Evolutionary conservation across 1,140 invertebrate species (phyloP), one percentile per base, ranked within the genome.

Genomic region (Holotrichia oblita): DNA sequence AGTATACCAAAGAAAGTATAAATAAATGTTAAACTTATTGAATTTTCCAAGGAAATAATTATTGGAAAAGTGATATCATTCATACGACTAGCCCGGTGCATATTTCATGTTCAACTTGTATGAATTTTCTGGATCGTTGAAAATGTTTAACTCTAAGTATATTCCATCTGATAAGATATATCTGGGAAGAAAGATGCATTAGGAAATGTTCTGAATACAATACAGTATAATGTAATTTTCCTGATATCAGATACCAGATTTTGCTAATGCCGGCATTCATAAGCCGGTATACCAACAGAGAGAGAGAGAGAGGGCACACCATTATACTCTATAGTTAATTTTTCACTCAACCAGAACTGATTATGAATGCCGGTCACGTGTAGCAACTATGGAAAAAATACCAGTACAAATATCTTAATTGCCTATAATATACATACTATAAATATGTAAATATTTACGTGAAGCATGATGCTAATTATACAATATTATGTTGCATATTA

Each of bases 401-500:
- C 75, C 75, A 76, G 75, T 76, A 76, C 75, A 76, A 76, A 76
- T 76, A 76, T 76, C 75, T 76, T 76, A 74, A 76, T 76, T 76
- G 75, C 75, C 75, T 76, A 74, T 74, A 74, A 74, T 76, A 76
- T 76, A 76, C 75, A 76, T 76, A 76, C 44, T 76, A 76, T 76
- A 76, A 20, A 76, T 76, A 76, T 76, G 75, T 76, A 76, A 76
- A 76, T 76, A 76, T 76, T 40, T 76, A 48, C 75, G 75, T 76
- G 42, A 76, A 76, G 75, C 75, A 76, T 76, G 75, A 76, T 76
- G 75, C 75, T 76, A 76, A 76, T 76, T 76, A 76, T 76, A 76
- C 75, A 76, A 76, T 76, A 76, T 76, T 76, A 76, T 76, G 75
- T 76, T 76, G 75, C 75, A 76, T 76, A 76, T 76, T 76, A 76